Base-by-base conservation (phyloP, 2,113 vertebrate genomes). In the Spilogale gracilis region DNA sequence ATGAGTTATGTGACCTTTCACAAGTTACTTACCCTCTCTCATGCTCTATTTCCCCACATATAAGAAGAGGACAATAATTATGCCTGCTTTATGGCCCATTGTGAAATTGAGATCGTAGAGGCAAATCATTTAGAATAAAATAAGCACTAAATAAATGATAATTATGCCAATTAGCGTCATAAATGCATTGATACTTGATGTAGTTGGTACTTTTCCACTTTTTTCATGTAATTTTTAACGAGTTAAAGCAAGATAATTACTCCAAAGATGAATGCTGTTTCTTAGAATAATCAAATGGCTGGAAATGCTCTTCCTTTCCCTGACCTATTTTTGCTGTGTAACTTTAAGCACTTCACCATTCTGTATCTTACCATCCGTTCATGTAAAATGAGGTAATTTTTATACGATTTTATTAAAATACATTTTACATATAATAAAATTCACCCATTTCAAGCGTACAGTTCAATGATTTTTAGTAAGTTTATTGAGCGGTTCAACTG, bases 231-330 rank as follows among this genome's bases (percentile, higher is more conserved):
- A 80, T 67, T 80, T 87, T 92, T 94, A 90, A 71, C 45, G 52
- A 69, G n/a, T 61, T 94, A 54, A 97, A 88, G 38, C 67, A 91
- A 91, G 74, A 80, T 91, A 11, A 61, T 78, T 89, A 60, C 3
- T 79, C 43, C 16, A 74, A 21, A 95, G 78, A 81, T 79, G 38
- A 94, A 71, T 61, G 52, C 32, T 79, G 3, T 89, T 84, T 74
- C 61, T 85, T 43, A 76, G 27, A 80, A 7, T 58, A 69, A 74
- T 48, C 79, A 73, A 65, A 6, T 50, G 52, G 5, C 45, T 58
- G 83, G 60, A 84, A 76, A 76, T 56, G 87, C 45, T 89, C 13
- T 67, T 85, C 50, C 79, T 67, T 94, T 61, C 56, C 78, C 43
- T 74, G 5, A 73, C 11, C 58, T 1, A 27, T 50, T 71, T 60